Percentiles rank a stretch among this genome's conserved stretches.
Conservation (phyloP, 2,113 vertebrate species). For the Tricholaema leucomelas region DNA sequence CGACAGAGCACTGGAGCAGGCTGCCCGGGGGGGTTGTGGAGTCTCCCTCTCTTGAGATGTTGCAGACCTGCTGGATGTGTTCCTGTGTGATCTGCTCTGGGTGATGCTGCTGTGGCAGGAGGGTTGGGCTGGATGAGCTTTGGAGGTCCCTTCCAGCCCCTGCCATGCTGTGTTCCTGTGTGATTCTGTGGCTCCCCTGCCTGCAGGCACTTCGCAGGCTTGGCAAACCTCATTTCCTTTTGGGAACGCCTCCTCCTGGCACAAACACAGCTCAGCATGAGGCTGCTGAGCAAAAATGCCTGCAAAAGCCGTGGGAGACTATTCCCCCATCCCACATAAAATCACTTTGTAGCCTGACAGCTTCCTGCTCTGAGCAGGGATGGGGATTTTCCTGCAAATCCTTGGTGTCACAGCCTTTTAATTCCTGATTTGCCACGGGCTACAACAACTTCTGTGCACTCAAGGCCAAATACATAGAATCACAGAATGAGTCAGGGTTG, state of each 20-base stretch:
- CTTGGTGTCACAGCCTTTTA: neutral
- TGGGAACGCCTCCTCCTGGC: neutral
- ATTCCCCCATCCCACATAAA: neutral
- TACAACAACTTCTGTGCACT: neutral
- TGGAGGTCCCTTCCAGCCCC: too few species aligned
- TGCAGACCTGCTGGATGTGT: too few species aligned
- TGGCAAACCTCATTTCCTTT: conserved; percentile 16
- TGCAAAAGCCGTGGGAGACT: neutral
- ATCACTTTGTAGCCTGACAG: neutral
- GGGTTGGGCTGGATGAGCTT: too few species aligned
- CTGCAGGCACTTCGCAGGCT: neutral
- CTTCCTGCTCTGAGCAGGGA: neutral
- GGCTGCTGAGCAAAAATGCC: neutral
- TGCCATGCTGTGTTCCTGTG: too few species aligned
- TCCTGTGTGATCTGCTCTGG: too few species aligned
- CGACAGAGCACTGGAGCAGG: too few species aligned
- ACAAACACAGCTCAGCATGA: neutral
- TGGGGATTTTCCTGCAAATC: neutral
- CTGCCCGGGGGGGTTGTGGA: too few species aligned
- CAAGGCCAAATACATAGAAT: neutral
- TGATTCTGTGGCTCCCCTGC: neutral
- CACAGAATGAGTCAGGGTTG: too few species aligned
- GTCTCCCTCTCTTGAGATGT: too few species aligned
- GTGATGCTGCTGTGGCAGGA: too few species aligned
- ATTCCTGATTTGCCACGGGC: neutral